Percentiles rank a stretch among this genome's conserved stretches.
Evolutionary conservation across 2,797 vertebrate genomes (phyloP).

Genomic region (Acomys russatus): DNA sequence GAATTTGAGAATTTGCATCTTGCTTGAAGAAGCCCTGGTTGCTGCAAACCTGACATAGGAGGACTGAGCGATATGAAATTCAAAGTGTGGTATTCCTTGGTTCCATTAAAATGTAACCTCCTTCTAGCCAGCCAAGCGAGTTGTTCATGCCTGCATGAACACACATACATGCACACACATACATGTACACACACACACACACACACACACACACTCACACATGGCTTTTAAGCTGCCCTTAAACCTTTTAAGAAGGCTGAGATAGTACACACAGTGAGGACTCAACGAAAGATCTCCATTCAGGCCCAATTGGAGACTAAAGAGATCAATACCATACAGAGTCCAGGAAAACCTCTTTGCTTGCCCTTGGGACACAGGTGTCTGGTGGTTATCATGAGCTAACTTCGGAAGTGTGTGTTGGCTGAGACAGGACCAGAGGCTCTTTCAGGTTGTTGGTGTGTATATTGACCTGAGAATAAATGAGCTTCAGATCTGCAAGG

Average conservation of each 20-base stretch:
- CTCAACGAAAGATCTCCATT: not conserved
- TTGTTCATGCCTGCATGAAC: not conserved
- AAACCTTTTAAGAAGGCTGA: constrained; percentile 79
- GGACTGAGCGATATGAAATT: not conserved
- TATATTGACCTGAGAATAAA: not conserved
- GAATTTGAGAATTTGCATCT: not conserved
- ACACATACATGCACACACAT: not conserved
- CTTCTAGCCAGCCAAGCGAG: not conserved
- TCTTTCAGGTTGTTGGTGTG: constrained; percentile 9
- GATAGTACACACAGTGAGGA: not conserved
- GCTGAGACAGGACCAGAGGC: not conserved
- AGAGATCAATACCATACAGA: not conserved
- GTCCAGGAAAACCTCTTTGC: constrained; percentile 4
- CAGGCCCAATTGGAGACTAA: constrained; percentile 31
- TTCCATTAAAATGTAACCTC: not conserved
- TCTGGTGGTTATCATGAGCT: constrained; percentile 13
- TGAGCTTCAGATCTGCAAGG: not conserved
- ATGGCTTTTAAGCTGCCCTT: constrained; percentile 60
- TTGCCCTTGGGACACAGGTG: not conserved
- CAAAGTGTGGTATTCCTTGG: not conserved
- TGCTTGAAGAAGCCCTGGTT: not conserved
- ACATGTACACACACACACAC: not conserved
- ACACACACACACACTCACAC: not conserved
- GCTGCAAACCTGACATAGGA: not conserved
- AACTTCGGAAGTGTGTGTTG: not conserved